These are phyloP conservation scores for Gila robusta DNA, from an alignment of 2,797 vertebrate species.

Conservation along the genomic window DNA sequence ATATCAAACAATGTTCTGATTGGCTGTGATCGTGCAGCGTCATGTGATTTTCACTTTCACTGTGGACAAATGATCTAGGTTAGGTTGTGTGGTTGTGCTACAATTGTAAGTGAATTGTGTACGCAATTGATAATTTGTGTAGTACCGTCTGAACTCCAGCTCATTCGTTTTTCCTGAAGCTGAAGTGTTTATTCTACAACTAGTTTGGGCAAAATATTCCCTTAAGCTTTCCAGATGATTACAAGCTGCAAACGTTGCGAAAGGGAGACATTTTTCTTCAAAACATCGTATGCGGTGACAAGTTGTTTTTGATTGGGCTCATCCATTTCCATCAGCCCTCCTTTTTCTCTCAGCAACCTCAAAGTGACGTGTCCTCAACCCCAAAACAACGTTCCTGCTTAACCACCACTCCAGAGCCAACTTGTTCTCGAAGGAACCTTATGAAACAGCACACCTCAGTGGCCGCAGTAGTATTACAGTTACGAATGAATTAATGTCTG, in stretches of 20 bases:
- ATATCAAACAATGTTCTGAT: not conserved
- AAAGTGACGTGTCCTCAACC: constrained; percentile 17
- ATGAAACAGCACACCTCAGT: constrained; percentile 46
- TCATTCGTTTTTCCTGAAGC: constrained; percentile 33
- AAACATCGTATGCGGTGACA: constrained; percentile 58
- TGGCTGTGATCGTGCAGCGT: not conserved
- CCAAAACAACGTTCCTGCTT: constrained; percentile 11
- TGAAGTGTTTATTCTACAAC: constrained; percentile 44
- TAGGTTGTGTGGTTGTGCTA: not conserved
- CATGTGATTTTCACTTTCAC: not conserved
- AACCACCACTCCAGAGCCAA: not conserved
- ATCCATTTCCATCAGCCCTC: constrained; percentile 25
- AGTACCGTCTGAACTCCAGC: not conserved
- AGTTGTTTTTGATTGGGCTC: constrained; percentile 39
- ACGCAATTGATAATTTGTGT: not conserved
- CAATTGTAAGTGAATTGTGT: not conserved
- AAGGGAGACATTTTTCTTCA: constrained; percentile 26
- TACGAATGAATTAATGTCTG: constrained; percentile 33
- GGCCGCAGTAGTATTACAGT: constrained; percentile 1
- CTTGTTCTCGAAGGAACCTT: not conserved
- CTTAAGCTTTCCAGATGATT: constrained; percentile 44
- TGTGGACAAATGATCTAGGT: not conserved
- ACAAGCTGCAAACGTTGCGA: constrained; percentile 34
- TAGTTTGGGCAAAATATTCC: constrained; percentile 42
- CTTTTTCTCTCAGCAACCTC: constrained; percentile 6